Evolutionary conservation across 2,797 vertebrate genomes (phyloP), one percentile per base, ranked within the genome.

Genomic region (Tokudaia muenninki): DNA sequence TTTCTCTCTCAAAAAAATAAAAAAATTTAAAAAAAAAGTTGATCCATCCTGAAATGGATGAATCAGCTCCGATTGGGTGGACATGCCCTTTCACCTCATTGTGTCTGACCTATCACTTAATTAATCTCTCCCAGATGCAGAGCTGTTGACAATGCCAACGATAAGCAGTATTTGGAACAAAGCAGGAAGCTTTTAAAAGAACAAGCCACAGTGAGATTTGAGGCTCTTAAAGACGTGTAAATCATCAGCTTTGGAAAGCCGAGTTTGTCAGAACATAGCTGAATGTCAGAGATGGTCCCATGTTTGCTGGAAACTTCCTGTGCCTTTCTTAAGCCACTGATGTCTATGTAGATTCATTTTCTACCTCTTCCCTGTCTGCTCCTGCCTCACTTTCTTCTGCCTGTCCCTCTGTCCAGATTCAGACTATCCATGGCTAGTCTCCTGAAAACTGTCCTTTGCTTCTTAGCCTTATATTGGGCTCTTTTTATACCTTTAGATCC

Each of bases 31-130:
- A 89, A 94, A 55, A 61, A 98, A 98, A 98, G 98, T 98, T 98
- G 97, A 97, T 87, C 21, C 93, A 97, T 96, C 97, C 94, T 97
- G 96, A 97, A 98, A 96, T 78, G 94, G 97, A 96, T 96, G 92
- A 98, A 98, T 97, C 96, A 92, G 79, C 87, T 29, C 75, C 87
- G 97, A 98, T 98, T 98, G 98, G 98, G 96, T 98, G 97, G 98
- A 97, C 97, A 41, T 98, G 98, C 98, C 98, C 98, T 98, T 98
- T 98, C 98, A 98, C 98, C 98, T 98, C 89, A 97, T 97, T 97
- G 98, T 98, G 98, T 97, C 98, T 98, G 98, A 98, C 98, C 98
- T 98, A 98, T 97, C 98, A 98, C 98, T 98, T 98, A 98, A 98
- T 98, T 98, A 98, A 98, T 98, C 97, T 98, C 97, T 97, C 98